These are phyloP conservation scores for Magallana ariakensis DNA, from an alignment of 1,140 invertebrate genomes.

Conservation along the genomic window DNA sequence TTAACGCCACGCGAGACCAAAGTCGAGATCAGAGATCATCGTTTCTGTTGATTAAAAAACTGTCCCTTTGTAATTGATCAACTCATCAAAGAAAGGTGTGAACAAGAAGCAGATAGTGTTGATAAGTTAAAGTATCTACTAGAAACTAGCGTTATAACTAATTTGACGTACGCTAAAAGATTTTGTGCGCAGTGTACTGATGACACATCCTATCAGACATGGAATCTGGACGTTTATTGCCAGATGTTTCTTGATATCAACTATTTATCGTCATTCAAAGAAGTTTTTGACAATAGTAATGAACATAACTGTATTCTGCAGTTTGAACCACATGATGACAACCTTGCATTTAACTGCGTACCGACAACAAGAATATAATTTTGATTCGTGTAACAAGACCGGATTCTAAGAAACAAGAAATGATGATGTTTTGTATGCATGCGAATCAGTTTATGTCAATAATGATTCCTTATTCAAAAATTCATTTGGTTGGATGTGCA, in stretches of 20 bases:
- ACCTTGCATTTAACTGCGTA: background rate
- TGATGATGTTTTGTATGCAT: background rate
- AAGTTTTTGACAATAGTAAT: slow-evolving; percentile 4
- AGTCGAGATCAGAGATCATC: background rate
- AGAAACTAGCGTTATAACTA: background rate
- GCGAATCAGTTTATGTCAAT: background rate
- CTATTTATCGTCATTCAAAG: slow-evolving; percentile 49
- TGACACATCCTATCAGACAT: background rate
- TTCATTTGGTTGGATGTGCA: slow-evolving; percentile 47
- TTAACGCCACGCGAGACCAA: background rate
- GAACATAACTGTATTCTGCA: slow-evolving; percentile 14
- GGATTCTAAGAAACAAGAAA: slow-evolving; percentile 7
- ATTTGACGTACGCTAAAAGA: slow-evolving; percentile 38
- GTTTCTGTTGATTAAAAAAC: background rate
- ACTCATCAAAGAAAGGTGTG: background rate
- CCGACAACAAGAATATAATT: background rate
- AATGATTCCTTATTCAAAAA: slow-evolving; percentile 38
- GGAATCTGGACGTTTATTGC: slow-evolving; percentile 48
- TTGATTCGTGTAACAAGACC: slow-evolving; percentile 20
- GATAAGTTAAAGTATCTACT: background rate
- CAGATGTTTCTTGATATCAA: slow-evolving; percentile 45
- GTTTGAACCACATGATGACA: background rate
- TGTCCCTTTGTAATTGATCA: background rate
- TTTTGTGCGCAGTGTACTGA: slow-evolving; percentile 47
- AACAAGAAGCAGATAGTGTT: background rate